Percentiles rank a stretch among this genome's conserved stretches.
These are phyloP conservation scores for Clarias laeviceps DNA, from an alignment of 2,797 vertebrate genomes.

Conservation along the genomic window DNA sequence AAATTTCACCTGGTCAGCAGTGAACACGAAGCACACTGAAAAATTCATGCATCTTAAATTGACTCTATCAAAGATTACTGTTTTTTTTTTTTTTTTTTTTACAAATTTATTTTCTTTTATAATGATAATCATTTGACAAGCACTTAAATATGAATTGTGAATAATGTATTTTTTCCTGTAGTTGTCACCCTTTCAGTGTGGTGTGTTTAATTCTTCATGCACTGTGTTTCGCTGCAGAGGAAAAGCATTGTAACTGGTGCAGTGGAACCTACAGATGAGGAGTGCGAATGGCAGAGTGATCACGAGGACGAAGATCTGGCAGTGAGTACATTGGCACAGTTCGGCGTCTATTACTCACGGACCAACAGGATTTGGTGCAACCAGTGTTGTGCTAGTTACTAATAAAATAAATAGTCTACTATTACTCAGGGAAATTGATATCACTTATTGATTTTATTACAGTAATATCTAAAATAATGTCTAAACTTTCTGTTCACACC, in stretches of 20 bases:
- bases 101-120: not conserved
- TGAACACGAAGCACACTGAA: not conserved
- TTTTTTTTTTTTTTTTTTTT: not conserved
- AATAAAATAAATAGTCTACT: too few relatives aligned
- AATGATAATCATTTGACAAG: not conserved
- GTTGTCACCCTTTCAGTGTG: not conserved
- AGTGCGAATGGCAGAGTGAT: conserved; percentile 94
- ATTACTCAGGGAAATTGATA: too few relatives aligned
- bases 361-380: not conserved
- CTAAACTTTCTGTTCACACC: not conserved
- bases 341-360: not conserved
- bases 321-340: conserved; percentile 74
- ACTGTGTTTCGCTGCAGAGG: conserved; percentile 74
- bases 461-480: too few relatives aligned
- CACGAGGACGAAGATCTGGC: conserved; percentile 91
- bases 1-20: not conserved
- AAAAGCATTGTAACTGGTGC: conserved; percentile 86
- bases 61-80: not conserved
- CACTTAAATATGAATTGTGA: not conserved
- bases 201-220: not conserved
- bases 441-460: too few relatives aligned
- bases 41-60: not conserved
- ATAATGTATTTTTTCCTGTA: not conserved
- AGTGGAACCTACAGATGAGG: conserved; percentile 91
- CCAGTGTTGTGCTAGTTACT: too few relatives aligned